Conservation (phyloP, 2,113 vertebrate species). For the Leptobrachium leishanense region DNA sequence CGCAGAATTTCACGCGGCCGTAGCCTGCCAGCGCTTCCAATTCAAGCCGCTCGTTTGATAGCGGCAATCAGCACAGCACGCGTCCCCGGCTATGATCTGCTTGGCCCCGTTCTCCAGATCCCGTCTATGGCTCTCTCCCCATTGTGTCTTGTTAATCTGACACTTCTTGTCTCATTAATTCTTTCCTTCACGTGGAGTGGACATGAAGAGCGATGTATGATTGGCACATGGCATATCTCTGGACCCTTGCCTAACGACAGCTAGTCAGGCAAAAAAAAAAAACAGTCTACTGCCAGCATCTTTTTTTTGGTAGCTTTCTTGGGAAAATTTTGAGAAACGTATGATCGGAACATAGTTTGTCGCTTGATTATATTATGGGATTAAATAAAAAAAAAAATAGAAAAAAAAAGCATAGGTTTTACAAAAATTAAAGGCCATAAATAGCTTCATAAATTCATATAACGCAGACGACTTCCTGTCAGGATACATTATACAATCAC, state of each 20-base stretch:
- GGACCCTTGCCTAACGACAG: too few relatives aligned
- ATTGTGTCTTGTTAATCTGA: conserved; percentile 30
- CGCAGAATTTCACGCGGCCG: background rate
- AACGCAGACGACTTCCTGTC: conserved; percentile 29
- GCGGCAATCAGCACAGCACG: background rate
- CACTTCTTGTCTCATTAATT: conserved; percentile 3
- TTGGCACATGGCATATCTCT: conserved; percentile 20
- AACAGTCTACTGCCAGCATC: background rate
- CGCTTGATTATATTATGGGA: background rate
- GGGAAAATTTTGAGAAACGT: background rate
- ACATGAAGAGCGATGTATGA: conserved; percentile 15
- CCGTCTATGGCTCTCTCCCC: background rate
- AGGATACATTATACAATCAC: conserved; percentile 48
- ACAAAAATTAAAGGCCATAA: conserved; percentile 42
- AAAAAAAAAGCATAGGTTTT: background rate
- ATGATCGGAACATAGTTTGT: background rate
- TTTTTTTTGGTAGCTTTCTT: background rate
- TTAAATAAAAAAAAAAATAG: conserved; percentile 5
- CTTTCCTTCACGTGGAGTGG: conserved; percentile 8
- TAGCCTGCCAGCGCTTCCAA: background rate
- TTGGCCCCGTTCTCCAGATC: background rate
- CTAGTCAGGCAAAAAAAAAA: too few relatives aligned
- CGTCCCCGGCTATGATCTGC: background rate
- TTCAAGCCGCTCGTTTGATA: background rate
- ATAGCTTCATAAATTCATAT: conserved; percentile 45